phyloP scores from a whole-genome alignment of 1,140 invertebrate species.

The Steinernema khuongi region DNA sequence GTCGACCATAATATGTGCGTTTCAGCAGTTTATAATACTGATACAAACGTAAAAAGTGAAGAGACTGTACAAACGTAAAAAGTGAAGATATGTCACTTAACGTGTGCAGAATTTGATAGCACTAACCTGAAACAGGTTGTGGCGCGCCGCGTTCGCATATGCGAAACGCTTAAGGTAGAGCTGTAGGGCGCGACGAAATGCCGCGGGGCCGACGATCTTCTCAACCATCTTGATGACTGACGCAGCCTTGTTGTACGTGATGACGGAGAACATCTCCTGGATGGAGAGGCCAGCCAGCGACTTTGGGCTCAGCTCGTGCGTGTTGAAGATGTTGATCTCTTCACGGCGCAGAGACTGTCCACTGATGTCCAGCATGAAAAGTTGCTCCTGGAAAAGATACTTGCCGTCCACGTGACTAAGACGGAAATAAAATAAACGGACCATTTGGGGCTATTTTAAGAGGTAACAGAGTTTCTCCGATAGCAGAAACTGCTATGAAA shows the following conservation, averaged over 20 bases:
- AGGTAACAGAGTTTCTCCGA: too few relatives aligned
- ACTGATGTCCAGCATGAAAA: slow-evolving; percentile 3
- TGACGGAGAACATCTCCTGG: slow-evolving; percentile 5
- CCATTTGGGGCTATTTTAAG: too few relatives aligned
- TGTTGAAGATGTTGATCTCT: slow-evolving; percentile 4
- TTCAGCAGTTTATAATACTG: too few relatives aligned
- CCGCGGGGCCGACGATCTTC: neutral
- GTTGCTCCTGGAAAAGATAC: neutral
- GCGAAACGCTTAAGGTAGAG: slow-evolving; percentile 5
- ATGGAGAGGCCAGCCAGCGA: slow-evolving; percentile 8
- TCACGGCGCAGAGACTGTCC: neutral
- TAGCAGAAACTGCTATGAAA: neutral
- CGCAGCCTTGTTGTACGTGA: slow-evolving; percentile 8
- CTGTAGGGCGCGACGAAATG: neutral
- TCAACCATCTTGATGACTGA: slow-evolving; percentile 2
- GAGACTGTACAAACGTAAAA: too few relatives aligned
- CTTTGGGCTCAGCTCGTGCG: neutral
- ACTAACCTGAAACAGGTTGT: too few relatives aligned
- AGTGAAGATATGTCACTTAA: too few relatives aligned
- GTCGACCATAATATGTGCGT: too few relatives aligned
- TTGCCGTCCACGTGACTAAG: too few relatives aligned
- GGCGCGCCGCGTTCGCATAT: neutral
- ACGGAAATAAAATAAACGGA: too few relatives aligned
- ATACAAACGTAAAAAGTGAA: too few relatives aligned
- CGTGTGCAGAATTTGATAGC: too few relatives aligned